Base-by-base conservation (phyloP, 2,888 invertebrate species). In the Leucoma salicis region DNA sequence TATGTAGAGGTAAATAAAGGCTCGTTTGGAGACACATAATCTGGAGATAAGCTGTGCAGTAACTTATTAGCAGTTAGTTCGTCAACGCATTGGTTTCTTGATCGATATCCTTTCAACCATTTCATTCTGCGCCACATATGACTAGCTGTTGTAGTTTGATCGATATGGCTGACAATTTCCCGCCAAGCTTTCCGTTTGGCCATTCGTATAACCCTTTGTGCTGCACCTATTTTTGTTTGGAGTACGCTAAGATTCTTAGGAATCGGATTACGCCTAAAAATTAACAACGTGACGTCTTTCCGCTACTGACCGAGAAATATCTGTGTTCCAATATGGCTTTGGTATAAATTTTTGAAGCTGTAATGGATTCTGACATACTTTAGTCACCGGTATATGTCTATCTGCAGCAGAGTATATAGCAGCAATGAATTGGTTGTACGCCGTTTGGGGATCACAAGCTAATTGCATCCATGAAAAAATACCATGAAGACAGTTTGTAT, bases 241-340 rank as follows among this genome's bases (percentile, higher is more conserved):
- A 62, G 25, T 2, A 8, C n/a, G 6, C 25, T 25, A 4, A 50
- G 15, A 35, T 62, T 60, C 4, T 27, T 4, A 1, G 58, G 57
- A 7, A 46, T 46, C 0, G 63, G 58, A 31, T 55, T 56, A 6
- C 43, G 31, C 39, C 63, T 46, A 36, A 66, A 60, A 7, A 21
- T 27, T 1, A 49, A 13, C 1, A 63, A 21, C 0, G 57, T 51
- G 29, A 7, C 59, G 32, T 7, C 59, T 47, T 35, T 55, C 40
- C 5, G 57, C 58, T 7, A 63, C 50, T 7, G 36, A 31, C 37
- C 46, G 53, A 2, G 63, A 62, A n/a, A 63, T 16, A 3, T 37
- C 31, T 14, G 38, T 2, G 16, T 42, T 53, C 63, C 65, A 67
- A 31, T 59, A 67, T 6, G 45, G 35, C 42, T 61, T 62, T 0